These are phyloP conservation scores for Eublepharis macularius DNA, from an alignment of 2,113 vertebrate genomes.

Conservation along the genomic window DNA sequence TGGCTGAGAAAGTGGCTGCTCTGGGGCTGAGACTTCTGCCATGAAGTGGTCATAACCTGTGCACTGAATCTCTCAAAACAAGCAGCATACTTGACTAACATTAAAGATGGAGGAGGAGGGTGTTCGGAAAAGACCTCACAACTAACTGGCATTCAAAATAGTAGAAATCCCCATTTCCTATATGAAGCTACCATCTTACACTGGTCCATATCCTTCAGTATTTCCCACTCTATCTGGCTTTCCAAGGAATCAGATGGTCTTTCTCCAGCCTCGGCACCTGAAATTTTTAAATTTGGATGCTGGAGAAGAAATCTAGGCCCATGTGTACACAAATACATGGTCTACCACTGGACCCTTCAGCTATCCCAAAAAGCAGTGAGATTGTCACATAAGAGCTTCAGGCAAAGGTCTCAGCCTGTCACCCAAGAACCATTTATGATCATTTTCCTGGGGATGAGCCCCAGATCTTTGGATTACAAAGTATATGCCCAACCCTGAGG, in stretches of 20 bases:
- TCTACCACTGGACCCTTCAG: no score
- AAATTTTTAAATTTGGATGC: neutral
- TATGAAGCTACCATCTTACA: neutral
- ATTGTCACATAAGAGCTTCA: no score
- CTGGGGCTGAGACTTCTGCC: neutral
- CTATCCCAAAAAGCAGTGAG: no score
- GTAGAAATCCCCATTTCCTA: neutral
- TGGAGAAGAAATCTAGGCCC: neutral
- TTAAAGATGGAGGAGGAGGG: fast-evolving
- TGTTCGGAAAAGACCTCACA: neutral
- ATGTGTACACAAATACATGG: neutral
- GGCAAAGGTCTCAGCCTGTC: no score
- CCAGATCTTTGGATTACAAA: no score
- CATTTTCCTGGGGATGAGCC: no score
- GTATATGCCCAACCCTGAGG: no score
- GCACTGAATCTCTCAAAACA: neutral
- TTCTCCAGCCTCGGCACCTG: neutral
- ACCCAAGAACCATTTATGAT: no score
- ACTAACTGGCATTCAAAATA: neutral
- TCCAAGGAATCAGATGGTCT: neutral
- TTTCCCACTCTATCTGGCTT: neutral
- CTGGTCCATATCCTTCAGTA: neutral
- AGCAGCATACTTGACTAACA: neutral
- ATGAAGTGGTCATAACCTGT: neutral
- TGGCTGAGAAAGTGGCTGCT: conserved; percentile 30